phyloP scores from a whole-genome alignment of 1,140 invertebrate genomes.

The Oreohelix idahoensis region DNA sequence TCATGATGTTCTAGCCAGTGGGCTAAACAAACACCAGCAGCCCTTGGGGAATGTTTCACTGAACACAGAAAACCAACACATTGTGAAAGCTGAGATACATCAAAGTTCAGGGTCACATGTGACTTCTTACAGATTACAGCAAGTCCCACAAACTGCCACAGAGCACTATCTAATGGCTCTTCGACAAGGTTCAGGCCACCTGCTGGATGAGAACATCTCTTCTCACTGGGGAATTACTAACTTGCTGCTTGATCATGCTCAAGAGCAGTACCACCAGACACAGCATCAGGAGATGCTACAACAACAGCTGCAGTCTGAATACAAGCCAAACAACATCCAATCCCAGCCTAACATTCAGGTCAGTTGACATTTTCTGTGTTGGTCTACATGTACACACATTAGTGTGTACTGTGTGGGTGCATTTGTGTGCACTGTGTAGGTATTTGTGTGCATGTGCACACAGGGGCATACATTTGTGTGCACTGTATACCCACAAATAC shows the following conservation, averaged over 20 bases:
- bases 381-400: no score
- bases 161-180: constrained; percentile 33
- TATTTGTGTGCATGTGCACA: no score
- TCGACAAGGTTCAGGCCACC: neutral
- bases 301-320: neutral
- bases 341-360: neutral
- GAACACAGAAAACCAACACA: neutral
- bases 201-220: neutral
- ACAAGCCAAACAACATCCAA: neutral
- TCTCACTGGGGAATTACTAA: neutral
- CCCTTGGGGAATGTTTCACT: neutral
- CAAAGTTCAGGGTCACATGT: neutral
- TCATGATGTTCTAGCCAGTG: neutral
- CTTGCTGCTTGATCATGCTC: neutral
- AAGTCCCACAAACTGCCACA: neutral
- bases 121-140: neutral
- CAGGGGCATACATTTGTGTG: no score
- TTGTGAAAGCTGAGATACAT: neutral
- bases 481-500: no score
- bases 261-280: constrained; percentile 6
- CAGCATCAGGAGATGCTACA: neutral
- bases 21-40: neutral
- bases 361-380: no score
- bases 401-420: no score
- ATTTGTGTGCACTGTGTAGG: no score